Conservation (phyloP, 2,797 vertebrate genomes). For the Sebastes iracundus region DNA sequence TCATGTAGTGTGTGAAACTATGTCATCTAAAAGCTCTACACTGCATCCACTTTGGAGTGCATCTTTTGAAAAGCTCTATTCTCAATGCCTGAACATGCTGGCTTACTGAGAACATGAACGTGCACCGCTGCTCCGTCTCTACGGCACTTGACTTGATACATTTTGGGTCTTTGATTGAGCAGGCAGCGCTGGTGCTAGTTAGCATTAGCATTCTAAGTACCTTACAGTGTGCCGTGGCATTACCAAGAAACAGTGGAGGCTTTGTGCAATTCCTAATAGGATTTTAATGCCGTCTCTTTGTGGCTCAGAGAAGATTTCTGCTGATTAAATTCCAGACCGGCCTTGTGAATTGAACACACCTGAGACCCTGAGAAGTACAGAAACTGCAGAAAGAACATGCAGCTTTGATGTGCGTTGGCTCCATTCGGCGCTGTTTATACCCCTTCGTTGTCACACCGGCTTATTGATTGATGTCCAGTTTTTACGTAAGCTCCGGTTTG, state of each 20-base stretch:
- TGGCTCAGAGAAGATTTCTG: slow-evolving; percentile 73
- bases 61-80: not conserved
- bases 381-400: not conserved
- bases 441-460: slow-evolving; percentile 24
- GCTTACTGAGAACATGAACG: not conserved
- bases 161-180: slow-evolving; percentile 14
- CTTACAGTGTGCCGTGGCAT: slow-evolving; percentile 58
- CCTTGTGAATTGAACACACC: slow-evolving; percentile 66
- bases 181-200: slow-evolving; percentile 18
- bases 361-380: slow-evolving; percentile 32
- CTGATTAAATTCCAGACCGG: slow-evolving; percentile 76
- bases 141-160: slow-evolving; percentile 17
- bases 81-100: not conserved
- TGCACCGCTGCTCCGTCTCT: not conserved
- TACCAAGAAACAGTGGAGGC: slow-evolving; percentile 70
- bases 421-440: slow-evolving; percentile 5
- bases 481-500: slow-evolving; percentile 32
- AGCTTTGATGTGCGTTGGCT: slow-evolving; percentile 47
- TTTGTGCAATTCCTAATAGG: slow-evolving; percentile 80
- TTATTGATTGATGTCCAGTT: slow-evolving; percentile 50
- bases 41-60: not conserved
- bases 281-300: slow-evolving; percentile 80
- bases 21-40: not conserved
- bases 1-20: not conserved
- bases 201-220: slow-evolving; percentile 46